Evolutionary conservation across 2,113 vertebrate genomes (phyloP).

Genomic region (Lasiurus borealis): DNA sequence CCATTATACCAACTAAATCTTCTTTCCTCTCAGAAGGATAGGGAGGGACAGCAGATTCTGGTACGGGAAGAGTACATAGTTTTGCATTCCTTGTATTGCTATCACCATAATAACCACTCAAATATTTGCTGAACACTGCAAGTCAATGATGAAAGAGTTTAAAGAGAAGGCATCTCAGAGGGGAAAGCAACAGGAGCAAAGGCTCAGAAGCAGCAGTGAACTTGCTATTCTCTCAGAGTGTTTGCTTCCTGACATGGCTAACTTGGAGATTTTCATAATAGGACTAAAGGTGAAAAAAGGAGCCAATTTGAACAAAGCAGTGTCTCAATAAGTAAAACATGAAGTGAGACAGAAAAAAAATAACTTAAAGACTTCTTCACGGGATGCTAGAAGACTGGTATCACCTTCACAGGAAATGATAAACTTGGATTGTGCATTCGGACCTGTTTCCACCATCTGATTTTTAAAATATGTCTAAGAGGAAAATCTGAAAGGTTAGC

Average conservation of each 20-base stretch:
- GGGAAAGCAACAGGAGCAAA: neutral
- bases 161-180: neutral
- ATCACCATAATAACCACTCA: neutral
- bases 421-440: slow-evolving; percentile 21
- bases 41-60: neutral
- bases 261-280: slow-evolving; percentile 12
- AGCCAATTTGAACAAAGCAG: neutral
- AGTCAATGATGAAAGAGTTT: slow-evolving; percentile 1
- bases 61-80: neutral
- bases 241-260: neutral
- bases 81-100: neutral
- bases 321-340: slow-evolving; percentile 31
- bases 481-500: neutral
- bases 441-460: slow-evolving; percentile 7
- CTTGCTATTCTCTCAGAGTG: neutral
- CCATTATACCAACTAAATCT: neutral
- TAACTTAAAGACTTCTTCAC: slow-evolving; percentile 9
- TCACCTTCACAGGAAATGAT: neutral
- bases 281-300: neutral
- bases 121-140: neutral
- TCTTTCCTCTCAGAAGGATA: neutral
- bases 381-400: neutral
- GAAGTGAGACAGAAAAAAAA: slow-evolving; percentile 51
- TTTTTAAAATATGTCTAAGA: neutral
- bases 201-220: neutral